Base-by-base conservation (phyloP, 2,888 invertebrate genomes). In the Tipula lateralis region DNA sequence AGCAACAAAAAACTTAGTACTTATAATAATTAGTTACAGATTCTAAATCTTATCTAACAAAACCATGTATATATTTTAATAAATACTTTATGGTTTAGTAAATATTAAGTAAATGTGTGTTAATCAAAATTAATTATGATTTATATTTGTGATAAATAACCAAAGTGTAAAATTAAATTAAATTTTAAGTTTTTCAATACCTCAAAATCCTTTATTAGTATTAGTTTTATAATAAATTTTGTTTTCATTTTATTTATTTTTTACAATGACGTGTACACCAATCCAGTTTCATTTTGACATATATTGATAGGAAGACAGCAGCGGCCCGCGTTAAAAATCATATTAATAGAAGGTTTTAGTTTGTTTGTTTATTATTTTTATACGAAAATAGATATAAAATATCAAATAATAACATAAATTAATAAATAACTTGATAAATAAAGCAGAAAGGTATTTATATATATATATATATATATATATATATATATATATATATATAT, bases 161-260 rank as follows among this genome's bases (percentile, higher is more conserved):
- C 19, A 24, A 66, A 66, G 66, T 24, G 19, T 24, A 66, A 66
- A 66, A 66, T 66, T 66, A 66, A 66, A 66, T 24, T 66, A 66
- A 66, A 24, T 66, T 66, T 24, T 82, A 82, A 82, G 32, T 30
- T 82, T 83, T 16, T 84, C 88, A 89, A 89, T 90, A 90, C 90
- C 90, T 90, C 90, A 89, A 90, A 90, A 89, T 90, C 90, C 90
- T 90, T 89, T 81, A 9, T 9, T 24, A 66, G 24, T 66, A 50
- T 85, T 83, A 29, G 66, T 66, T 66, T 66, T 66, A 24, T 66
- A n/a, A 24, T 66, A 66, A 24, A n/a, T n/a, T 66, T 24, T 66
- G 9, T 66, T 24, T n/a, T 50, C 9, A 66, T 66, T 66, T 66
- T 24, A 2, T 66, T 4, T 19, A 9, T 9, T 66, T 24, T 24